A percentile compares a stretch with the other conserved stretches of the same genome.
These are phyloP conservation scores for Drosophila subobscura DNA, from an alignment of 1,140 invertebrate species.

Conservation along the genomic window DNA sequence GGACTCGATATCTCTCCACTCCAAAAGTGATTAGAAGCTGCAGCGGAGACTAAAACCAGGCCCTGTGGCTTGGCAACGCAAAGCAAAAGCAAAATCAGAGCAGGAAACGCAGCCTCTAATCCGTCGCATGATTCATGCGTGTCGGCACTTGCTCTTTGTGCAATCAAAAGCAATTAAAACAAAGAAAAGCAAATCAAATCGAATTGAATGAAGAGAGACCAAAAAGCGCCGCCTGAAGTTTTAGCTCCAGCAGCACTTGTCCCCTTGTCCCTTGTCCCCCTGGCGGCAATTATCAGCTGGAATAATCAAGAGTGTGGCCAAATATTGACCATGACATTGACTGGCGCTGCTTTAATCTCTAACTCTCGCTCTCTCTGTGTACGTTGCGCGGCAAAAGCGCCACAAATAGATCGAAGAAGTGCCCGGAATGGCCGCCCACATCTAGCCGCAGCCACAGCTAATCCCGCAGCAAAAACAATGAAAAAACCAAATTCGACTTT, in stretches of 20 bases:
- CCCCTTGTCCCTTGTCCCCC: no score
- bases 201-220: constrained; percentile 13
- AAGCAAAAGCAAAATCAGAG: not conserved
- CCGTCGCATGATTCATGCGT: constrained; percentile 27
- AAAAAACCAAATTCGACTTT: constrained; percentile 22
- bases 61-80: not conserved
- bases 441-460: not conserved
- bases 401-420: not conserved
- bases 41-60: constrained; percentile 19
- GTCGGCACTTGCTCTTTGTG: constrained; percentile 53
- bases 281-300: no score
- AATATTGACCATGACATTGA: constrained; percentile 28
- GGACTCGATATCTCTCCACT: constrained; percentile 7
- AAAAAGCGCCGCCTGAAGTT: constrained; percentile 1
- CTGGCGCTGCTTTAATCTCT: not conserved
- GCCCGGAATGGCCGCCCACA: constrained; percentile 10
- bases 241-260: not conserved
- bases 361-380: not conserved
- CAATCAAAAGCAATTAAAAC: constrained; percentile 69
- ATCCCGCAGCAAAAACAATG: not conserved
- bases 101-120: constrained; percentile 31
- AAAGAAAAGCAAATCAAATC: constrained; percentile 59
- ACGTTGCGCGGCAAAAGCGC: no score
- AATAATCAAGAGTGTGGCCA: constrained; percentile 12
- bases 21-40: constrained; percentile 43